Percentiles rank a stretch among this genome's conserved stretches.
These are phyloP conservation scores for Leucozona laternaria DNA, from an alignment of 2,888 invertebrate genomes.

Conservation along the genomic window DNA sequence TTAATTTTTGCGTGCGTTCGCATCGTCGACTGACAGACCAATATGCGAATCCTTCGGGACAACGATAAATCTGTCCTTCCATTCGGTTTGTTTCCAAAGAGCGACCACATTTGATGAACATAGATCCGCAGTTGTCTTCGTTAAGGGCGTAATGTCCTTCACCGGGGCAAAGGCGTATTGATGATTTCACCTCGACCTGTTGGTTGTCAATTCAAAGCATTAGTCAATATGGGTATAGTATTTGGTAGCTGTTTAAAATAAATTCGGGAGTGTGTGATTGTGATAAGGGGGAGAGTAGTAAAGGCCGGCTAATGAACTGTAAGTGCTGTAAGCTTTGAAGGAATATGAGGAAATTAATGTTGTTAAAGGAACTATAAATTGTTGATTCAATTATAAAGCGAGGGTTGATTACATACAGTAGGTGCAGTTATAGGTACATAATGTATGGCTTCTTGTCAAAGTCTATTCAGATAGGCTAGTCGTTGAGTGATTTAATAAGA, in stretches of 20 bases:
- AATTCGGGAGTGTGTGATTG: constrained; percentile 29
- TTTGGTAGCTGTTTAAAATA: constrained; percentile 7
- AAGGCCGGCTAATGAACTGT: not conserved
- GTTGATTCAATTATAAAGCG: not conserved
- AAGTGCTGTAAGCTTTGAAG: not conserved
- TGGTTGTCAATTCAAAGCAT: constrained; percentile 32
- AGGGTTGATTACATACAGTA: too few species aligned
- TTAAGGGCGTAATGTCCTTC: constrained; percentile 89
- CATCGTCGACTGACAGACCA: constrained; percentile 92
- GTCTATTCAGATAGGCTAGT: not conserved
- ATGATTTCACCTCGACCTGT: constrained; percentile 87
- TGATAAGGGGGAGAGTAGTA: constrained; percentile 11
- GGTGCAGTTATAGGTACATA: too few species aligned
- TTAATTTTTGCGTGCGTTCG: constrained; percentile 87
- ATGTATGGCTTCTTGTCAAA: too few species aligned
- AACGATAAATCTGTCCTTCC: constrained; percentile 89
- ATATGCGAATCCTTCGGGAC: constrained; percentile 90
- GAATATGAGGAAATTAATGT: not conserved
- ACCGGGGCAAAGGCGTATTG: constrained; percentile 86
- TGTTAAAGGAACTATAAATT: not conserved
- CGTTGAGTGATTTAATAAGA: not conserved
- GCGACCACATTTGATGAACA: constrained; percentile 89
- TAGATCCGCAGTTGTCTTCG: constrained; percentile 87
- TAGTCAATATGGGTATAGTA: not conserved
- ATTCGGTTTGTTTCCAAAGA: constrained; percentile 84